These are phyloP conservation scores for Ecdyonurus torrentis DNA, from an alignment of 2,888 invertebrate genomes.

Conservation along the genomic window DNA sequence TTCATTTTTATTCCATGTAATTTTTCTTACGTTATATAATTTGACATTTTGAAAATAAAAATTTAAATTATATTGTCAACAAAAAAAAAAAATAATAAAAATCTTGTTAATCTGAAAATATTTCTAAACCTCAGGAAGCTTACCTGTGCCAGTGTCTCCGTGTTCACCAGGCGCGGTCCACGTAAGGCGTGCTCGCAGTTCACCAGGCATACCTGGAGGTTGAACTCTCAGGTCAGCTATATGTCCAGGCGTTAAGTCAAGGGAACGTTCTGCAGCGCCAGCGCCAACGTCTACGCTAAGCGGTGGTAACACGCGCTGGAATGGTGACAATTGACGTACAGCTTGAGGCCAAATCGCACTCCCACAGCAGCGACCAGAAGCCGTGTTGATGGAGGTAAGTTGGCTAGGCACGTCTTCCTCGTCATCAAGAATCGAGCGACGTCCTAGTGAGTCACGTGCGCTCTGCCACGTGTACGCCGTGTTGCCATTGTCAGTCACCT, in stretches of 20 bases:
- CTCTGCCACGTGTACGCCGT: conserved; percentile 33
- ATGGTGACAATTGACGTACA: conserved; percentile 31
- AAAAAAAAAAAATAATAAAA: too few relatives aligned
- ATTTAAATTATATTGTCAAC: too few relatives aligned
- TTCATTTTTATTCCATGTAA: neutral
- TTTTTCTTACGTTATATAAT: too few relatives aligned
- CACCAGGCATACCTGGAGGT: conserved; percentile 24
- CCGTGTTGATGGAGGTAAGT: neutral
- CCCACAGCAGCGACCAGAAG: conserved; percentile 33
- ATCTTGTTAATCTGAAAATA: neutral
- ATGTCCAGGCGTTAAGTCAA: conserved; percentile 27
- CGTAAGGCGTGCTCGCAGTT: conserved; percentile 31
- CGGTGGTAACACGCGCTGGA: conserved; percentile 33
- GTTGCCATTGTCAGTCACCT: conserved; percentile 34
- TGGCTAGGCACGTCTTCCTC: neutral
- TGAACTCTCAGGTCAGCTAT: conserved; percentile 37
- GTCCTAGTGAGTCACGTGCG: conserved; percentile 11
- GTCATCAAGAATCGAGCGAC: neutral
- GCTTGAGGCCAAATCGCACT: conserved; percentile 29
- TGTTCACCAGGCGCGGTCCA: conserved; percentile 40
- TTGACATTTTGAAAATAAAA: too few relatives aligned
- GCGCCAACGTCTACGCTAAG: conserved; percentile 27
- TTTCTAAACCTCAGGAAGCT: neutral
- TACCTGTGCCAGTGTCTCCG: conserved; percentile 16
- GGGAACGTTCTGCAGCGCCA: conserved; percentile 22